Evolutionary conservation across 2,797 vertebrate genomes (phyloP).

Genomic region (Clarias fuscus): DNA sequence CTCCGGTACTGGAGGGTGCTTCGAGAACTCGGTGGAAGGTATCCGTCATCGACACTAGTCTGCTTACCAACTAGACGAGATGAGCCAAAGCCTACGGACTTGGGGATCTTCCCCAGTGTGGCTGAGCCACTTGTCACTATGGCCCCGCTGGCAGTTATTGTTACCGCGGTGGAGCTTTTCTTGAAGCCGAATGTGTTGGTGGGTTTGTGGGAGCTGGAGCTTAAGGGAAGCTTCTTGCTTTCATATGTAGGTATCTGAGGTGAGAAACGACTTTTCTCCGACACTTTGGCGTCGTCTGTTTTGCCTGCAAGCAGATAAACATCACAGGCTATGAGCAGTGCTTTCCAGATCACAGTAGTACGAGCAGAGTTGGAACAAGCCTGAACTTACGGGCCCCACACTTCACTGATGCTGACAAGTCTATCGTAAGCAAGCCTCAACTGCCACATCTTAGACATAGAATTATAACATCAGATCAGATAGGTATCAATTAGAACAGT

Average conservation of each 20-base stretch:
- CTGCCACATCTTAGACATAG: slow-evolving; percentile 22
- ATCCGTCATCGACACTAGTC: slow-evolving; percentile 82
- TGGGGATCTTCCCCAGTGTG: slow-evolving; percentile 85
- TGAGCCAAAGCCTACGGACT: slow-evolving; percentile 78
- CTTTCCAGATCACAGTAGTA: slow-evolving; percentile 31
- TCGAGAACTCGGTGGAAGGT: slow-evolving; percentile 77
- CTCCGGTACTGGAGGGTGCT: slow-evolving; percentile 82
- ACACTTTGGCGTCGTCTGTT: slow-evolving; percentile 88
- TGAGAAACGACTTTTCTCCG: slow-evolving; percentile 75
- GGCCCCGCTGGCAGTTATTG: slow-evolving; percentile 81
- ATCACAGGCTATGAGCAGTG: slow-evolving; percentile 23
- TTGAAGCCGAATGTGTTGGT: slow-evolving; percentile 85
- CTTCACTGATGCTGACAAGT: slow-evolving; percentile 21
- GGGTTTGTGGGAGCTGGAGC: slow-evolving; percentile 70
- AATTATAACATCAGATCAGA: slow-evolving; percentile 27
- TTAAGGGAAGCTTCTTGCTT: slow-evolving; percentile 79
- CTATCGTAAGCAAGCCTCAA: slow-evolving; percentile 8
- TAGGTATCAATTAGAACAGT: slow-evolving; percentile 13
- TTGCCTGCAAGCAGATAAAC: slow-evolving; percentile 71
- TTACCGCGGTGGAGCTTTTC: slow-evolving; percentile 76
- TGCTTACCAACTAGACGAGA: slow-evolving; percentile 65
- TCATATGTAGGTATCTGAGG: slow-evolving; percentile 80
- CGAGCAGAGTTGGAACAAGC: slow-evolving; percentile 28
- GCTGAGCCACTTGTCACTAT: slow-evolving; percentile 84
- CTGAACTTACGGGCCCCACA: slow-evolving; percentile 28